Base-by-base conservation (phyloP, 92 coral and sea anemone species). In the Zoanthus solanderi region DNA sequence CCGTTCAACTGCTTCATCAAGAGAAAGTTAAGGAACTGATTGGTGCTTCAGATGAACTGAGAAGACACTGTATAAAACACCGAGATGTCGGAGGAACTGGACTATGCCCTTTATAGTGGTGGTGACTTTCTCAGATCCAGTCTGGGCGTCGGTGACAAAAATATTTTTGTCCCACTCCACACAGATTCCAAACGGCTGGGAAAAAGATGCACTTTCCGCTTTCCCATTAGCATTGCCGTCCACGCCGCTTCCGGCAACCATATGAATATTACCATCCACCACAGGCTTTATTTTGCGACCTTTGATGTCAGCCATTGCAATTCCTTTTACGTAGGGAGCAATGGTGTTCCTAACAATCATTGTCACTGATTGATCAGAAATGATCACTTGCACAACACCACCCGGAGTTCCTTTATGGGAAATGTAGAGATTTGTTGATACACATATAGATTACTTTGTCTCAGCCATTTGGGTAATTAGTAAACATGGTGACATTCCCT, bases 81-180 rank as follows among this genome's bases (percentile, higher is more conserved):
- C n/a, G n/a, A n/a, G n/a, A n/a, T n/a, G n/a, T n/a, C n/a, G n/a
- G n/a, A n/a, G n/a, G n/a, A n/a, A n/a, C n/a, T n/a, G n/a, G n/a
- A n/a, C n/a, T n/a, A n/a, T n/a, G n/a, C n/a, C n/a, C n/a, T n/a
- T n/a, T n/a, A n/a, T n/a, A n/a, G n/a, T n/a, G n/a, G n/a, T n/a
- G n/a, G n/a, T n/a, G n/a, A n/a, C n/a, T n/a, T 84, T 84, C 60
- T 72, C 88, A 71, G 56, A 54, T 48, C 72, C 79, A 66, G 88
- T 73, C 68, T 73, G 88, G 71, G 32, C 80, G n/a, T 57, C 88
- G 73, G 88, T 84, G 63, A 84, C 88, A 84, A 72, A 84, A n/a
- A n/a, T n/a, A n/a, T n/a, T n/a, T n/a, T n/a, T n/a, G n/a, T n/a
- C n/a, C n/a, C n/a, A n/a, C n/a, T 84, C 81, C 75, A 84, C 88